Conservation (phyloP, 2,888 invertebrate genomes). For the Himalopsyche japonica region DNA sequence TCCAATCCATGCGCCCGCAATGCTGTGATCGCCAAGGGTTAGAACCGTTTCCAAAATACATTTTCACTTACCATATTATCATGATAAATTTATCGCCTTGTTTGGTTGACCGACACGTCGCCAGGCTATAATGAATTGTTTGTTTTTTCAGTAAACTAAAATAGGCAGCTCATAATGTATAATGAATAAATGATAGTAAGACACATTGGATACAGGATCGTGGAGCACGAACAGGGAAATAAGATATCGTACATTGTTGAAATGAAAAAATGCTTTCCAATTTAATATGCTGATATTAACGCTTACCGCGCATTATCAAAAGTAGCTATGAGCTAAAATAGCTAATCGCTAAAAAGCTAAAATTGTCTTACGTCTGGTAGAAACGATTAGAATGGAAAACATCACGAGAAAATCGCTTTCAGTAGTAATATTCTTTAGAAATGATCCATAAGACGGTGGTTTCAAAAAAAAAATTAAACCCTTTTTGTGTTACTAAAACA, state of each 20-base stretch:
- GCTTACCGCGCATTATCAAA: too few species aligned
- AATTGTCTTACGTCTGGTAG: too few species aligned
- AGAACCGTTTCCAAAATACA: constrained; percentile 14
- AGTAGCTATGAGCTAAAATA: too few species aligned
- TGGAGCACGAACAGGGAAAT: not conserved
- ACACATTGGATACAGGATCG: not conserved
- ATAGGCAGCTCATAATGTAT: constrained; percentile 15
- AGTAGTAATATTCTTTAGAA: too few species aligned
- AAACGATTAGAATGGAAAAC: too few species aligned
- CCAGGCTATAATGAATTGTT: constrained; percentile 29
- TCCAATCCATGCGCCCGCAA: not conserved
- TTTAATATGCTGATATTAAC: not conserved
- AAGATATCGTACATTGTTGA: not conserved
- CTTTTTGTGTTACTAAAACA: too few species aligned
- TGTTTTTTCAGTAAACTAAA: constrained; percentile 21
- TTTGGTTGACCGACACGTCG: constrained; percentile 23
- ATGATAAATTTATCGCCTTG: constrained; percentile 26
- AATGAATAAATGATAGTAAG: constrained; percentile 1
- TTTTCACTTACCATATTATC: constrained; percentile 15
- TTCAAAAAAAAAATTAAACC: too few species aligned
- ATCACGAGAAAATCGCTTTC: too few species aligned
- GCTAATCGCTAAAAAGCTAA: too few species aligned
- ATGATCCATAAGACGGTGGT: too few species aligned
- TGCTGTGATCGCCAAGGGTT: not conserved
- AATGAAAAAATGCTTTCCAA: not conserved